Conservation (phyloP, 2,113 vertebrate species). For the Bubalus kerabau region DNA sequence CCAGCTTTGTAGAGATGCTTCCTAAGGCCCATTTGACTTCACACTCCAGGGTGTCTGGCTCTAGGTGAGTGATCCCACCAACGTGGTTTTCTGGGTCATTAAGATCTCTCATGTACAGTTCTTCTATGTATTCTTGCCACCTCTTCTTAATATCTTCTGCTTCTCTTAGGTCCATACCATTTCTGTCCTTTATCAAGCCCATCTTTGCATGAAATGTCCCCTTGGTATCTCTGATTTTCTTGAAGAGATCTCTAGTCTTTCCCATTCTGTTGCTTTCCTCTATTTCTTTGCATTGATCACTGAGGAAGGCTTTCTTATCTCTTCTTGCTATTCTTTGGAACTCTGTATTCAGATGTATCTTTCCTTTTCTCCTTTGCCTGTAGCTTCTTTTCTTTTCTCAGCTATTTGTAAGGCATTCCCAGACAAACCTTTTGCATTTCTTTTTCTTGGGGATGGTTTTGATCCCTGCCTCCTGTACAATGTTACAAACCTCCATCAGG, state of each 20-base stretch:
- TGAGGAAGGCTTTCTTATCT: not conserved
- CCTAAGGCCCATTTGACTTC: not conserved
- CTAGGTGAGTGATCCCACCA: not conserved
- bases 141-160: not conserved
- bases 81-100: rapidly evolving
- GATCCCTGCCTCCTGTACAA: not conserved
- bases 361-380: not conserved
- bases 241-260: not conserved
- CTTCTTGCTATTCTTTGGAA: not conserved
- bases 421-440: not conserved
- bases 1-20: not conserved
- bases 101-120: not conserved
- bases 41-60: not conserved
- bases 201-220: not conserved
- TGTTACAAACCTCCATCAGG: not conserved
- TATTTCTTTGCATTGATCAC: not conserved
- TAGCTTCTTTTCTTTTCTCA: not conserved
- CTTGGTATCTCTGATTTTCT: not conserved
- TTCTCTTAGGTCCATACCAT: not conserved
- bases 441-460: not conserved
- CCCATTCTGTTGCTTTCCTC: not conserved
- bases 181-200: not conserved
- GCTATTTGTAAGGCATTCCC: not conserved
- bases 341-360: not conserved
- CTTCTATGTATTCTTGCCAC: not conserved